These are phyloP conservation scores for Pantala flavescens DNA, from an alignment of 1,140 invertebrate species.

Conservation along the genomic window DNA sequence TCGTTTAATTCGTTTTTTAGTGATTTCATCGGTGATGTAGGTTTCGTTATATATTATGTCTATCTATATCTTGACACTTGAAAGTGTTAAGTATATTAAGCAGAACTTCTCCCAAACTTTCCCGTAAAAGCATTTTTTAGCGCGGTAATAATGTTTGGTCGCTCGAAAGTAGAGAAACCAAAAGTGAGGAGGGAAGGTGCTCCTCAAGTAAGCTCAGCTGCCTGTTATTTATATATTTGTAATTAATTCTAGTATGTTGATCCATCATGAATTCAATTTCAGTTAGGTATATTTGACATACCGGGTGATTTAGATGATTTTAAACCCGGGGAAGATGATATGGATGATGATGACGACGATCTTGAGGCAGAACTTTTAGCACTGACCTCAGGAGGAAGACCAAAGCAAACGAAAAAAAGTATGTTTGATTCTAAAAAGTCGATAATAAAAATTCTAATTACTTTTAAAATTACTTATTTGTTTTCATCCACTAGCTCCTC, in stretches of 20 bases:
- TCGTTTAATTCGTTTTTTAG: too few relatives aligned
- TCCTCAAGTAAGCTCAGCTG: conserved; percentile 39
- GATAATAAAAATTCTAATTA: conserved; percentile 11
- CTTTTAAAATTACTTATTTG: conserved; percentile 9
- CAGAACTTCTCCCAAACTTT: too few relatives aligned
- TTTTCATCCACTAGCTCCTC: conserved; percentile 27
- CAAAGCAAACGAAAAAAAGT: conserved; percentile 35
- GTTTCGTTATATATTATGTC: too few relatives aligned
- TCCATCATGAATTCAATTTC: background rate
- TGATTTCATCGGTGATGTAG: too few relatives aligned
- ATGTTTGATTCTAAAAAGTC: conserved; percentile 21
- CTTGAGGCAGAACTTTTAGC: conserved; percentile 77
- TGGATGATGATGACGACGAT: conserved; percentile 54
- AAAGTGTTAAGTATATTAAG: too few relatives aligned
- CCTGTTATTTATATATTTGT: conserved; percentile 14
- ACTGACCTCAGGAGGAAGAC: conserved; percentile 45
- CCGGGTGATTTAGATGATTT: conserved; percentile 37
- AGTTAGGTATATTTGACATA: conserved; percentile 1
- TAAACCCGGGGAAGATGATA: conserved; percentile 28
- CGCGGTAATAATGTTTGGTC: background rate
- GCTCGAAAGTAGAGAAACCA: background rate
- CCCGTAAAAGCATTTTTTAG: background rate
- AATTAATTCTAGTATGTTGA: background rate
- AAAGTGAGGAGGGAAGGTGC: conserved; percentile 30
- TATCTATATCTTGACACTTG: too few relatives aligned